phyloP scores from a whole-genome alignment of 2,888 invertebrate species.

The Crematogaster levior region DNA sequence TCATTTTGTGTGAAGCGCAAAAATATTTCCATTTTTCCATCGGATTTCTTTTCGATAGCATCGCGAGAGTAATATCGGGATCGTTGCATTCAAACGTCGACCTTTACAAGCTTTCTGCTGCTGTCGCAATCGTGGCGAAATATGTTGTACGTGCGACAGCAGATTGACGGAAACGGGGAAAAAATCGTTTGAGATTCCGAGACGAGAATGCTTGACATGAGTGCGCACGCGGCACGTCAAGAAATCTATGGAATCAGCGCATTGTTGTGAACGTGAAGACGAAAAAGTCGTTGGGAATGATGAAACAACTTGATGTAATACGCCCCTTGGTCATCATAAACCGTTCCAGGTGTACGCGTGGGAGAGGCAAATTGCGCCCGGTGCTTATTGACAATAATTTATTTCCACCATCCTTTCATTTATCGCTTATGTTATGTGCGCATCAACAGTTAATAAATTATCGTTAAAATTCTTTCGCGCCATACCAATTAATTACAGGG shows the following conservation, averaged over 20 bases:
- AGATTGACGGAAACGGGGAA: slow-evolving; percentile 63
- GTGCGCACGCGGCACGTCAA: slow-evolving; percentile 4
- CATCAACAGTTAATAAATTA: slow-evolving; percentile 40
- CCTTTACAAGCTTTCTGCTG: slow-evolving; percentile 63
- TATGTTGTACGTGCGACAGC: slow-evolving; percentile 58
- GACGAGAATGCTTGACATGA: slow-evolving; percentile 42
- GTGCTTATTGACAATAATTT: slow-evolving; percentile 61
- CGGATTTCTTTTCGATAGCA: slow-evolving; percentile 17
- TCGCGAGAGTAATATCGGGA: slow-evolving; percentile 48
- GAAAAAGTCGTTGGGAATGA: slow-evolving; percentile 59
- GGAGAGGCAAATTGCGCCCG: slow-evolving; percentile 65
- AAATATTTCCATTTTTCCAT: slow-evolving; percentile 21
- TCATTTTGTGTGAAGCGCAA: neutral
- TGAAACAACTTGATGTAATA: slow-evolving; percentile 68
- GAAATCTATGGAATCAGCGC: slow-evolving; percentile 65
- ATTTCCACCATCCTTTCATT: slow-evolving; percentile 44
- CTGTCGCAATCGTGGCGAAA: slow-evolving; percentile 57
- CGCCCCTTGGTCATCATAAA: slow-evolving; percentile 64
- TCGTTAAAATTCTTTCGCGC: slow-evolving; percentile 36
- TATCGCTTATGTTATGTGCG: slow-evolving; percentile 11
- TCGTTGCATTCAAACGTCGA: slow-evolving; percentile 35
- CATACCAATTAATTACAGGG: slow-evolving; percentile 8
- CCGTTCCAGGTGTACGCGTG: slow-evolving; percentile 74
- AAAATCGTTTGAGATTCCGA: slow-evolving; percentile 65
- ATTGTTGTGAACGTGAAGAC: slow-evolving; percentile 62